Percentiles rank a stretch among this genome's conserved stretches.
Evolutionary conservation across 1,140 invertebrate genomes (phyloP).

Genomic region (Andrena cerasifolii): DNA sequence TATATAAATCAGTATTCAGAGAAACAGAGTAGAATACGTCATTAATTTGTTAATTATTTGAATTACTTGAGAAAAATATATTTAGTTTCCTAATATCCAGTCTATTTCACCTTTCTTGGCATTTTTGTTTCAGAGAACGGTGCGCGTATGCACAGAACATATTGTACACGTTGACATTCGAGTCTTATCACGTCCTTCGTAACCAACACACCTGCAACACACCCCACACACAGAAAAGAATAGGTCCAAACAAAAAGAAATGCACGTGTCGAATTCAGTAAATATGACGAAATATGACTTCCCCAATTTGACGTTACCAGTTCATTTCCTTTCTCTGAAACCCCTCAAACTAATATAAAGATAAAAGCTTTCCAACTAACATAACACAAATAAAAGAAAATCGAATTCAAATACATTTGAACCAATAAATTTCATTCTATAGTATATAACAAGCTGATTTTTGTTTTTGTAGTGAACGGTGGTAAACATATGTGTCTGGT

Average conservation of each 20-base stretch:
- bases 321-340: too few relatives aligned
- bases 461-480: not conserved
- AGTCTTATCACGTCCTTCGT: not conserved
- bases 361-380: too few relatives aligned
- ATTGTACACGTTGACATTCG: slow-evolving; percentile 32
- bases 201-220: too few relatives aligned
- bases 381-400: not conserved
- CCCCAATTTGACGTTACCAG: too few relatives aligned
- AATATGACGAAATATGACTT: too few relatives aligned
- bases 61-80: too few relatives aligned
- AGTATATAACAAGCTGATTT: not conserved
- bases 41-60: not conserved
- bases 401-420: not conserved
- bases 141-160: not conserved
- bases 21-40: not conserved
- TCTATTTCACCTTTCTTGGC: not conserved
- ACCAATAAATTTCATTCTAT: not conserved
- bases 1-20: not conserved
- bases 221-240: too few relatives aligned
- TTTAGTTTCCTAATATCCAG: too few relatives aligned
- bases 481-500: not conserved
- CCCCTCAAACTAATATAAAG: too few relatives aligned
- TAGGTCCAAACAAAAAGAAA: not conserved
- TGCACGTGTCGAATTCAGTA: too few relatives aligned
- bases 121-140: not conserved